These are phyloP conservation scores for Hylaea fasciaria DNA, from an alignment of 2,888 invertebrate genomes.

Conservation along the genomic window DNA sequence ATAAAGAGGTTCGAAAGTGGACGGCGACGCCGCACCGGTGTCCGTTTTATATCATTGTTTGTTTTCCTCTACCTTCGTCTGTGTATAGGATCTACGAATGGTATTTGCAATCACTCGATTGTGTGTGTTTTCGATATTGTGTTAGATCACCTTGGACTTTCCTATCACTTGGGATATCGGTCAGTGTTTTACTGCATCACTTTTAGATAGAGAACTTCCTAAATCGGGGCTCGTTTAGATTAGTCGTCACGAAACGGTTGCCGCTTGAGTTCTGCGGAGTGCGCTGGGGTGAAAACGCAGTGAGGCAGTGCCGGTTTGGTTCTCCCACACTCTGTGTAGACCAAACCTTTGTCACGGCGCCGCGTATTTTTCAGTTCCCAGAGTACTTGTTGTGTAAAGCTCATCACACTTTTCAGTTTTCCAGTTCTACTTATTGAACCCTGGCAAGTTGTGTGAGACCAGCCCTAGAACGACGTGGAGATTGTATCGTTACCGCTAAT, in stretches of 20 bases:
- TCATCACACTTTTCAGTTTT: constrained; percentile 3
- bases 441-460: neutral
- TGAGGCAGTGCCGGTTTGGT: neutral
- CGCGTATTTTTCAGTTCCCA: neutral
- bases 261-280: constrained; percentile 24
- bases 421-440: neutral
- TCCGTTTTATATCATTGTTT: constrained; percentile 74
- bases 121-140: constrained; percentile 79
- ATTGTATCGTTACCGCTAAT: constrained; percentile 40
- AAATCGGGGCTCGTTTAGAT: constrained; percentile 44
- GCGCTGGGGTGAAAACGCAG: neutral
- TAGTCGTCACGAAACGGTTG: constrained; percentile 40
- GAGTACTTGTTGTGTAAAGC: constrained; percentile 1
- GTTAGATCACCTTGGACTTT: constrained; percentile 77
- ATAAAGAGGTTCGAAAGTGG: constrained; percentile 91
- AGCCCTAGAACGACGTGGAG: neutral
- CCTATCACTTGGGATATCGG: constrained; percentile 70
- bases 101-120: constrained; percentile 73
- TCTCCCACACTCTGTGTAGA: neutral
- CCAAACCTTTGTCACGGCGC: neutral
- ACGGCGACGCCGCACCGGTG: constrained; percentile 64
- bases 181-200: constrained; percentile 64
- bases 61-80: constrained; percentile 79
- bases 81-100: constrained; percentile 80
- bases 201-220: constrained; percentile 55